Base-by-base conservation (phyloP, 2,888 invertebrate genomes). In the Acrobasis suavella region DNA sequence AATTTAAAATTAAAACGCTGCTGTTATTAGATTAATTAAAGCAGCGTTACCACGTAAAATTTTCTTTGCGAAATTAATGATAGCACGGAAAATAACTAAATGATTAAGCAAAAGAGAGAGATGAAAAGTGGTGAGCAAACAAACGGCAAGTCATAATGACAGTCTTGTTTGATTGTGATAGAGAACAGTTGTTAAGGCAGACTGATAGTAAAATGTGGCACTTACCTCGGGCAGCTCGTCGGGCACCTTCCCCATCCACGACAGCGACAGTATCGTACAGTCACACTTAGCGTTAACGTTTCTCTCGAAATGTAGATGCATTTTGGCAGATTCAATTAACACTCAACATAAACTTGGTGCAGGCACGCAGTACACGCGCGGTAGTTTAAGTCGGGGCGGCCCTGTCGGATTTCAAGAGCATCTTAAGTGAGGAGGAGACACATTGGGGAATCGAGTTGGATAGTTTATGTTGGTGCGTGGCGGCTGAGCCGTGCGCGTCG, bases 241-340 rank as follows among this genome's bases (percentile, higher is more conserved):
- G 71, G 98, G 98, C 77, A 98, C 98, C 93, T 98, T 98, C 72
- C 98, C 98, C 98, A 98, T 99, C 98, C 98, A 99, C 78, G 98
- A 98, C 83, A 98, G 94, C 76, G 98, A 97, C 79, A 98, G 93
- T 83, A 99, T 97, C 76, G 97, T 96, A 92, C 98, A 98, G 93
- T 98, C 98, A 93, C 98, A 98, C 93, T 97, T 97, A 75, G 98
- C 97, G 87, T 97, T 98, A 76, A 96, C 95, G 86, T 97, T 97
- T 82, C 97, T 96, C 89, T 98, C 98, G 89, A 98, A 98, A 93
- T 98, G 97, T 82, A 98, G 95, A 95, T 98, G 98, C 98, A 98
- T 98, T 86, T 85, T 89, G 66, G 67, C 67, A 68, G 69, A 67
- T 68, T 67, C 58, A 67, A 69, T 70, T 69, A 67, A 70, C 76